Evolutionary conservation across 2,888 invertebrate species (phyloP), one percentile per base, ranked within the genome.

Genomic region (Anthoptus insignis): DNA sequence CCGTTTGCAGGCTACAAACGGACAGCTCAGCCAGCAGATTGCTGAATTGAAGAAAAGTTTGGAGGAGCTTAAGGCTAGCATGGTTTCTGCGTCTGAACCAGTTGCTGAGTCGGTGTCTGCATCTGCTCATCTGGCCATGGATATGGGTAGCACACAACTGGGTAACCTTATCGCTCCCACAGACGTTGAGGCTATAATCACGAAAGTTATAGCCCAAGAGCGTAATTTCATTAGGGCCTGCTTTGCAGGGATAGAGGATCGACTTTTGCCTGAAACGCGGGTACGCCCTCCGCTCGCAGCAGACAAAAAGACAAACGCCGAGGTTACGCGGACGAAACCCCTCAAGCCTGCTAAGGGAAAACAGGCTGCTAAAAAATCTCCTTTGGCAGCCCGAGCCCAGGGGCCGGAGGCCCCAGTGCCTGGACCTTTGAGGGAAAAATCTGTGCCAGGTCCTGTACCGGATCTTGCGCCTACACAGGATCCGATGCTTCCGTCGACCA

Each of bases 251-350:
- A 45, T 45, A 1, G 45, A 45, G 19, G 45, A 21, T 8, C 45
- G 45, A 1, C 45, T 45, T 45, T 13, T 45, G 45, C 45, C 45
- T 16, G 45, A 45, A 13, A 19, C 45, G 13, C 45, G 45, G 3
- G 9, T 45, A 13, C 45, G 45, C 19, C 45, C 45, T 19, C 45
- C 45, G 21, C 45, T 45, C 11, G 45, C 19, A 21, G 45, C 45
- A 45, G 45, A 45, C 21, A 45, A 7, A 21, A 16, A 21, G 21
- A 9, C 5, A 21, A 7, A 19, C 19, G 45, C 45, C 45, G 45
- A 45, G 16, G 19, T 9, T 3, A n/a, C 37, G 37, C n/a, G 2
- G n/a, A n/a, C 37, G 37, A 37, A 13, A 3, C 37, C 37, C 37
- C 14, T n/a, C 13, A 37, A 37, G 3, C 37, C n/a, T 37, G n/a